Evolutionary conservation across 2,888 invertebrate genomes (phyloP), one percentile per base, ranked within the genome.

Genomic region (Liposcelis brunnea): DNA sequence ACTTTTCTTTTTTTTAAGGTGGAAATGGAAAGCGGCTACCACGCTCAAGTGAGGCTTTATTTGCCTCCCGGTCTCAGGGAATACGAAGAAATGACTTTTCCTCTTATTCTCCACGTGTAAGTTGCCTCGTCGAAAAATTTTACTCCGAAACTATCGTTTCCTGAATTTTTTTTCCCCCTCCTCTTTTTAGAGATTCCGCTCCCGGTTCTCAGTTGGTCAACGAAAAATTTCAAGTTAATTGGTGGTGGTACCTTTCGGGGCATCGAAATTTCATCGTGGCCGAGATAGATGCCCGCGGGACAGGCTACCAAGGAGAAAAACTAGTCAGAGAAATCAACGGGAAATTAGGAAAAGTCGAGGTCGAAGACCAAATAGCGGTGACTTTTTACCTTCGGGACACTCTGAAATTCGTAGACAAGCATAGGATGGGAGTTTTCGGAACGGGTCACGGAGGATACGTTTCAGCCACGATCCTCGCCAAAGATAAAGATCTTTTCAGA

Each of bases 371-470:
- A 10, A 40, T 40, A 6, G 11, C 66, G 3, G 64, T 65, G 5
- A 53, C 64, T 31, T 78, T 77, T n/a, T 82, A 83, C 59, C 70
- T 90, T 18, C 72, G 79, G 43, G 79, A 84, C 56, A 79, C 79
- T 54, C 68, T 86, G 44, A 77, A 78, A 59, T 90, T 80, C 64
- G 80, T 91, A 49, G 87, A 90, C 66, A 73, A 75, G 1, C 64
- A 72, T 7, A 76, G 83, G 50, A 79, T 87, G 50, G 89, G 84
- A 48, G 80, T 86, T 47, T 86, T 83, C 71, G 93, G 93, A 7
- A 72, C 71, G 67, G 89, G 87, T 2, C 91, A 90, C 64, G 93
- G 93, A 16, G 91, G 83, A 10, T 90, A 83, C 59, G 77, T 85
- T 3, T 74, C 86, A 0, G 73, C 83, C 3, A 81, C 84, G 67